These are phyloP conservation scores for Astreopora myriophthalma DNA, from an alignment of 64 coral and sea anemone species.

Conservation along the genomic window DNA sequence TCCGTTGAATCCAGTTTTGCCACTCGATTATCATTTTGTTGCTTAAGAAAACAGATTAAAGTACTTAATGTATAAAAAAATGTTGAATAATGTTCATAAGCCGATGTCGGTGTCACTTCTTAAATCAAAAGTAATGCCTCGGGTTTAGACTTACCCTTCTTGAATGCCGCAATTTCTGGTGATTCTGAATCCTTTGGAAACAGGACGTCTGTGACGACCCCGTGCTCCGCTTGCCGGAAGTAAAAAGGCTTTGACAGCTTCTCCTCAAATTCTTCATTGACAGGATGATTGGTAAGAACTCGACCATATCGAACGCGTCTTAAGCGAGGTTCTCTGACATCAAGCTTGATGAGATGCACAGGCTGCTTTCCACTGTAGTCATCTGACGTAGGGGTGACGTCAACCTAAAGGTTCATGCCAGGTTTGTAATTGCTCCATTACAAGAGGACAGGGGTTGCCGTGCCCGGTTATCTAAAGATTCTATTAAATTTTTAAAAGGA, in stretches of 20 bases:
- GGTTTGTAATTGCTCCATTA: no score
- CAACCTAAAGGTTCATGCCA: slow-evolving; percentile 46
- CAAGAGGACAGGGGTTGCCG: no score
- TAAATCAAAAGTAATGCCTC: no score
- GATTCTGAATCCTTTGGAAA: slow-evolving; percentile 53
- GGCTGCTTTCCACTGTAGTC: background rate
- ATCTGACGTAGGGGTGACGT: slow-evolving; percentile 12
- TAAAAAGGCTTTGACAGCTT: slow-evolving; percentile 71
- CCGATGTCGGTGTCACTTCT: no score
- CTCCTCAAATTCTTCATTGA: slow-evolving; percentile 72
- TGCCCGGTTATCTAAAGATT: no score
- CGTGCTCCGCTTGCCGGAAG: slow-evolving; percentile 64
- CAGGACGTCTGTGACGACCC: slow-evolving; percentile 47
- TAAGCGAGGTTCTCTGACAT: slow-evolving; percentile 51
- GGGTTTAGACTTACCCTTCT: slow-evolving; percentile 59
- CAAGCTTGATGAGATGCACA: slow-evolving; percentile 34
- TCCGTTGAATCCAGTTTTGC: background rate
- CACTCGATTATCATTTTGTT: background rate
- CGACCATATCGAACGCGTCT: slow-evolving; percentile 28
- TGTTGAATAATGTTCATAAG: no score
- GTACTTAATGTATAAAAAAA: no score
- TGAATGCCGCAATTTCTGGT: slow-evolving; percentile 38
- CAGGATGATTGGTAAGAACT: slow-evolving; percentile 45
- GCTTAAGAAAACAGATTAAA: no score
- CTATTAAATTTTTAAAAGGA: no score